phyloP scores from a whole-genome alignment of 1,140 invertebrate genomes.

The Ceratitis capitata region DNA sequence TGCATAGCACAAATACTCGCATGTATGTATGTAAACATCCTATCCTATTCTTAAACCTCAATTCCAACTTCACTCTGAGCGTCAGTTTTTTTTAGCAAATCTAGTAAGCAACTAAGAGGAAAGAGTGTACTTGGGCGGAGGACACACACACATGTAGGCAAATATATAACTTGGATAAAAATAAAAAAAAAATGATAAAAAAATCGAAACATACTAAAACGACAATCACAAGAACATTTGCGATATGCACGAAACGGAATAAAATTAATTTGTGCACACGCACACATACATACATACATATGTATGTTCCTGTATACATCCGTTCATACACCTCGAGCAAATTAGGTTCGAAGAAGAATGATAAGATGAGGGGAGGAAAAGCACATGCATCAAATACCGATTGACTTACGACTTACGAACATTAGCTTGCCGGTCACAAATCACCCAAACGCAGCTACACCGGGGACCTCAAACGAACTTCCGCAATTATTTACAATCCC shows the following conservation, averaged over 20 bases:
- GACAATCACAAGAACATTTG: slow-evolving; percentile 7
- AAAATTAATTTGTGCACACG: neutral
- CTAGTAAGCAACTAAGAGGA: neutral
- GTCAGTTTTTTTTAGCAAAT: neutral
- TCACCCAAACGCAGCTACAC: neutral
- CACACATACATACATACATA: neutral
- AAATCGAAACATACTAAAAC: neutral
- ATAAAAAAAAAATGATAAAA: slow-evolving; percentile 9
- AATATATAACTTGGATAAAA: neutral
- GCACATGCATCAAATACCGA: neutral
- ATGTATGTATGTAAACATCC: neutral
- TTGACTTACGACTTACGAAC: neutral
- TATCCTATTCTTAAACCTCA: neutral
- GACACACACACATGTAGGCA: no score
- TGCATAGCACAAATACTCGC: neutral
- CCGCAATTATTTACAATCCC: slow-evolving; percentile 40
- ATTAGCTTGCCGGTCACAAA: neutral
- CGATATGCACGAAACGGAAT: slow-evolving; percentile 2
- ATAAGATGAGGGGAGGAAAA: neutral
- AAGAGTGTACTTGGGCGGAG: neutral
- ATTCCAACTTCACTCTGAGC: neutral
- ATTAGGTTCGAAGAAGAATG: neutral
- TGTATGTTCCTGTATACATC: no score
- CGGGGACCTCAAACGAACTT: slow-evolving; percentile 26
- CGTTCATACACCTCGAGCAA: neutral